Percentiles rank a stretch among this genome's conserved stretches.
These are phyloP conservation scores for Phasia obesa DNA, from an alignment of 2,888 invertebrate genomes.

Conservation along the genomic window DNA sequence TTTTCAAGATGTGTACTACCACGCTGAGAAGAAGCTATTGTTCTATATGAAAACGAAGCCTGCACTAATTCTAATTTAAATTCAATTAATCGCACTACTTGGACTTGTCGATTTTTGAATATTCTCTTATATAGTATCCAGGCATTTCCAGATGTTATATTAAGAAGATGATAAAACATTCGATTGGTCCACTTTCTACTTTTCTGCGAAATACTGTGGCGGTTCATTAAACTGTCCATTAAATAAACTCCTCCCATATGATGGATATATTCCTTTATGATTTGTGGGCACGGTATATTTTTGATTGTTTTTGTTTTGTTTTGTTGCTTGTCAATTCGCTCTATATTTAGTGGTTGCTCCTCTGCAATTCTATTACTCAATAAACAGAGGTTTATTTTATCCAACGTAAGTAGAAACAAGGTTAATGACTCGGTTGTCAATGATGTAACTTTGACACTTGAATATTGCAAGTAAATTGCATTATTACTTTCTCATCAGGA, in stretches of 20 bases:
- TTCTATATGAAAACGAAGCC: background rate
- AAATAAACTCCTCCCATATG: no score
- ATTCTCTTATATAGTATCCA: background rate
- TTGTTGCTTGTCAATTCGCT: constrained; percentile 7
- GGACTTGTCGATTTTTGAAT: background rate
- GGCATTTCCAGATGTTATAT: background rate
- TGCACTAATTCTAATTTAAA: background rate
- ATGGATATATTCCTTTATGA: background rate
- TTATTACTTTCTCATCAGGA: constrained; percentile 31
- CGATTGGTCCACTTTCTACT: background rate
- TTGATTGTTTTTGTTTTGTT: background rate
- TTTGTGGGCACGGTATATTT: background rate
- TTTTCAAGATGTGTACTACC: background rate
- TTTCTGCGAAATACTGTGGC: background rate
- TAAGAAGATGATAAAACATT: background rate
- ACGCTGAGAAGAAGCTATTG: background rate
- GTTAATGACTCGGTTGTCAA: background rate
- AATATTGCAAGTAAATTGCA: background rate
- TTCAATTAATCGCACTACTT: background rate
- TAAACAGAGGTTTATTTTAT: no score
- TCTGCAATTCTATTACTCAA: background rate
- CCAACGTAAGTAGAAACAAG: no score
- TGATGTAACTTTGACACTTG: background rate
- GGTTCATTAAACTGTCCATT: background rate
- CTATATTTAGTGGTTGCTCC: background rate